phyloP scores from a whole-genome alignment of 2,888 invertebrate genomes.

The Drosophila prolongata region DNA sequence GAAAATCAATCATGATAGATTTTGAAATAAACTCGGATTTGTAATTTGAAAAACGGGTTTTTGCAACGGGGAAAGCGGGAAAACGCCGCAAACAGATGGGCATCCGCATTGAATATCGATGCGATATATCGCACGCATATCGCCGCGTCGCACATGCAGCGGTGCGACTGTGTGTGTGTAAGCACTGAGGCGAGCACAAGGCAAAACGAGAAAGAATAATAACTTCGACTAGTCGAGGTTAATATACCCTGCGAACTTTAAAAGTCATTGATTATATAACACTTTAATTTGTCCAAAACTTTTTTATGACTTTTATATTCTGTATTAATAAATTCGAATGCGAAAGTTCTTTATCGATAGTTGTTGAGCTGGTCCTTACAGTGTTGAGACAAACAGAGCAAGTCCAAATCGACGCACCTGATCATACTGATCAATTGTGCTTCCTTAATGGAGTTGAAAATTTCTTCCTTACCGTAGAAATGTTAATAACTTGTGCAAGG shows the following conservation, averaged over 20 bases:
- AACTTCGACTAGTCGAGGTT: neutral
- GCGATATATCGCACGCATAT: slow-evolving; percentile 16
- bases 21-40: slow-evolving; percentile 5
- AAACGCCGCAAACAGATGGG: slow-evolving; percentile 19
- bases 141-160: slow-evolving; percentile 11
- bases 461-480: neutral
- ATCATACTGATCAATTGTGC: neutral
- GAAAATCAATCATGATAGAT: slow-evolving; percentile 2
- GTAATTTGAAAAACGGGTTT: slow-evolving; percentile 1
- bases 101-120: slow-evolving; percentile 16
- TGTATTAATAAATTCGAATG: no score
- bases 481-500: slow-evolving; percentile 38
- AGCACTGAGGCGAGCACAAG: slow-evolving; percentile 15
- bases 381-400: no score
- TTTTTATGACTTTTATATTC: no score
- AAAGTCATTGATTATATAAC: no score
- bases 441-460: no score
- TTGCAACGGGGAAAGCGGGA: slow-evolving; percentile 3
- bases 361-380: no score
- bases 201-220: slow-evolving; percentile 9
- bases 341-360: no score
- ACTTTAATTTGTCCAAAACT: no score
- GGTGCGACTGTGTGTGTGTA: neutral
- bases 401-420: no score
- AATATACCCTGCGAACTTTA: neutral